Evolutionary conservation across 2,797 vertebrate genomes (phyloP).

Genomic region (Ptychadena robeensis): DNA sequence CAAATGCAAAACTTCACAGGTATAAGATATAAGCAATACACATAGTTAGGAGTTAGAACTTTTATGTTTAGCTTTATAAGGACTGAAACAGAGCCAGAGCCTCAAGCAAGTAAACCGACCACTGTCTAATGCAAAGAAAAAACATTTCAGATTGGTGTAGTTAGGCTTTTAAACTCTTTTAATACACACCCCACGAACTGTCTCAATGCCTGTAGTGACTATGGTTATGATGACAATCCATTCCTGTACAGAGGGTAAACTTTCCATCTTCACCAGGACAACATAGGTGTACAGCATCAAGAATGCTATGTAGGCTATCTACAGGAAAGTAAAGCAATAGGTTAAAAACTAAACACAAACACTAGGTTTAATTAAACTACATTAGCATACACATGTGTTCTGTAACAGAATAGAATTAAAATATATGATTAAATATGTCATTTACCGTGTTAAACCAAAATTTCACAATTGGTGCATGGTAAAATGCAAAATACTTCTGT

Average conservation of each 20-base stretch:
- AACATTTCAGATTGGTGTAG: too few relatives aligned
- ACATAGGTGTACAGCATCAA: slow-evolving; percentile 84
- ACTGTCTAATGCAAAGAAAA: too few relatives aligned
- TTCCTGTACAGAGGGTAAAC: slow-evolving; percentile 76
- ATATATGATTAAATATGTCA: not conserved
- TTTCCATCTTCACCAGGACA: slow-evolving; percentile 79
- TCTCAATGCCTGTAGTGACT: slow-evolving; percentile 82
- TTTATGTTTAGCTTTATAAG: too few relatives aligned
- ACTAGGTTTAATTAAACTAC: not conserved
- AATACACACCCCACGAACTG: slow-evolving; percentile 78
- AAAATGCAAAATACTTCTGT: slow-evolving; percentile 83
- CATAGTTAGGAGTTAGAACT: too few relatives aligned
- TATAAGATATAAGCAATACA: too few relatives aligned
- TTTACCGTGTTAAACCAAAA: slow-evolving; percentile 86
- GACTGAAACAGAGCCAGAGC: too few relatives aligned
- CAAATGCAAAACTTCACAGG: too few relatives aligned
- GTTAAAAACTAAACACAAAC: not conserved
- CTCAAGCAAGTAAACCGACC: too few relatives aligned
- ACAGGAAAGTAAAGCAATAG: slow-evolving; percentile 12
- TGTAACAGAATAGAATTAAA: not conserved
- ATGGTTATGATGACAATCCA: slow-evolving; percentile 85
- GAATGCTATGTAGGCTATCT: slow-evolving; percentile 83
- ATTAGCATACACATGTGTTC: not conserved
- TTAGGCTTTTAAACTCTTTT: not conserved
- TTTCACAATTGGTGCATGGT: slow-evolving; percentile 86